phyloP scores from a whole-genome alignment of 37 sponge, comb jelly and placozoan genomes.

The Geodia barretti region DNA sequence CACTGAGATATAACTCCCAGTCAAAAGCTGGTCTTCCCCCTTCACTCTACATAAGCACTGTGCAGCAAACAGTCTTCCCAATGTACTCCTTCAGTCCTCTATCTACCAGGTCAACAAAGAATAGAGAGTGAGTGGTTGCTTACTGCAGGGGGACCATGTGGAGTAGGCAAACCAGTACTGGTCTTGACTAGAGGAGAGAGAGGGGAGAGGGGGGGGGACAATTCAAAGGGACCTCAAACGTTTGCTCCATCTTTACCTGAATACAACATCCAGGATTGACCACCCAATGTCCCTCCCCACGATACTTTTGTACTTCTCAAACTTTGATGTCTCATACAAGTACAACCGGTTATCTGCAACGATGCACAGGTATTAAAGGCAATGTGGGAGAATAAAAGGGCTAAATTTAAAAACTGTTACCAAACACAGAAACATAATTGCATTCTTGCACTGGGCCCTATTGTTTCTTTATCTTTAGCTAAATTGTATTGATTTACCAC shows the following conservation, averaged over 20 bases:
- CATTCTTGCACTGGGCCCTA: no score
- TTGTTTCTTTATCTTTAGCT: no score
- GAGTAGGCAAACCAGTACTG: slow-evolving; percentile 68
- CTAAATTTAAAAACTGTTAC: no score
- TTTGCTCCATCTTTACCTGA: slow-evolving; percentile 41
- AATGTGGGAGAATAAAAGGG: not conserved
- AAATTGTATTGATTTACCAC: no score
- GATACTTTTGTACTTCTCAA: slow-evolving; percentile 34
- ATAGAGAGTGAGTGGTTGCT: not conserved
- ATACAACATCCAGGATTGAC: slow-evolving; percentile 57
- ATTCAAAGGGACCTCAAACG: not conserved
- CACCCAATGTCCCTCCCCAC: slow-evolving; percentile 79
- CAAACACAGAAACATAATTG: no score
- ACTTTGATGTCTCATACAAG: slow-evolving; percentile 47
- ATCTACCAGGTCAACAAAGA: no score
- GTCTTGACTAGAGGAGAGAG: slow-evolving; percentile 59
- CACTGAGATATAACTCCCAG: no score
- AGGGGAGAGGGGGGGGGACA: not conserved
- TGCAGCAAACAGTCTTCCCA: no score
- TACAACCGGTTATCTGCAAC: slow-evolving; percentile 45
- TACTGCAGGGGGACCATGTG: slow-evolving; percentile 79
- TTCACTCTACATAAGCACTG: no score
- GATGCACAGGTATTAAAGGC: not conserved
- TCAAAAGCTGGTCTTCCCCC: no score
- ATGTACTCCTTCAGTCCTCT: no score